Evolutionary conservation across 2,113 vertebrate genomes (phyloP).

Genomic region (Myotis brandtii): DNA sequence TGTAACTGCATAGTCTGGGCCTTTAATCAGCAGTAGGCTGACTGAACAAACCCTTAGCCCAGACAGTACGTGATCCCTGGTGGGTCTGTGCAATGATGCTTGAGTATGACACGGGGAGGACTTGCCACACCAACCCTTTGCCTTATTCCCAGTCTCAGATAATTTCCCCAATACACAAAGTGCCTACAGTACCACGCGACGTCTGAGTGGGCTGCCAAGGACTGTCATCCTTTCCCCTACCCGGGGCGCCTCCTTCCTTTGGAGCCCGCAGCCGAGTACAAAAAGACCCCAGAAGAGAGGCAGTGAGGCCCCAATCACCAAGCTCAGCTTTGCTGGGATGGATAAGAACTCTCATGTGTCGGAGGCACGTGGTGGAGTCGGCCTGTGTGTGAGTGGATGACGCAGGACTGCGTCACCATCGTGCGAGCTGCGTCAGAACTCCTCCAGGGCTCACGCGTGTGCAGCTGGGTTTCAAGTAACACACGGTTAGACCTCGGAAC

Average conservation of each 20-base stretch:
- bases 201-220: no score
- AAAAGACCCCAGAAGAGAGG: neutral
- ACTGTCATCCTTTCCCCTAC: neutral
- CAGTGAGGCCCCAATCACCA: neutral
- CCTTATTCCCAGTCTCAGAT: neutral
- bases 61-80: no score
- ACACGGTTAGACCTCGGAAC: neutral
- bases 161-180: neutral
- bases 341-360: rapidly evolving
- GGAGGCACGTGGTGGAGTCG: neutral
- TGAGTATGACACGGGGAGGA: rapidly evolving
- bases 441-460: rapidly evolving
- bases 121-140: neutral
- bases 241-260: neutral
- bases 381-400: neutral
- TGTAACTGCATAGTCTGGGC: neutral
- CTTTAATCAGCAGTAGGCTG: neutral
- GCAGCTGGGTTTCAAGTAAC: neutral
- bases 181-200: neutral
- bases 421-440: neutral
- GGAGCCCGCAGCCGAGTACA: neutral
- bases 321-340: neutral
- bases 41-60: neutral
- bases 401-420: rapidly evolving
- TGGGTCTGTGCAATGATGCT: neutral